phyloP scores from a whole-genome alignment of 2,888 invertebrate species.

The Lithophane ornitopus region DNA sequence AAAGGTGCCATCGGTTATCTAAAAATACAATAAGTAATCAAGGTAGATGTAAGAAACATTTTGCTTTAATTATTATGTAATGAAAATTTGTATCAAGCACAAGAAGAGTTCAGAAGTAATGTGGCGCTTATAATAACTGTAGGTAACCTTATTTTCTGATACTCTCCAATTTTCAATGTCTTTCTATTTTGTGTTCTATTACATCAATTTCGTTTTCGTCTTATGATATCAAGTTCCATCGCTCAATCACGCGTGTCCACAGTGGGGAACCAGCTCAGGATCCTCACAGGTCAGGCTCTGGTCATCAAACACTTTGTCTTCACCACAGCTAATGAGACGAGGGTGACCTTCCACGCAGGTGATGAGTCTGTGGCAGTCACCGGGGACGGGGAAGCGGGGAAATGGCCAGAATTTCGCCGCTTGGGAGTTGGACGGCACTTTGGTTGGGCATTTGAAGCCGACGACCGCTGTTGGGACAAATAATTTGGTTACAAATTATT shows the following conservation, averaged over 20 bases:
- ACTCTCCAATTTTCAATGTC: not conserved
- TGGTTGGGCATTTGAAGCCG: constrained; percentile 97
- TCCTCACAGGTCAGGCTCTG: constrained; percentile 96
- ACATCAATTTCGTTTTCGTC: constrained; percentile 75
- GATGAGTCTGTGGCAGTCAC: constrained; percentile 96
- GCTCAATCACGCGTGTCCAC: constrained; percentile 80
- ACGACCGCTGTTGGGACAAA: constrained; percentile 92
- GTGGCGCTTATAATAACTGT: not conserved
- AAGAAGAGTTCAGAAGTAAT: not conserved
- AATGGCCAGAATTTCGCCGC: constrained; percentile 98
- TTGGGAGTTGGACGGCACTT: constrained; percentile 94
- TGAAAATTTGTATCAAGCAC: not conserved
- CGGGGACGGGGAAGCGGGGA: constrained; percentile 97
- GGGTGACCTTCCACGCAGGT: constrained; percentile 98
- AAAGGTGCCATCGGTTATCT: not conserved
- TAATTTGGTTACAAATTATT: no score
- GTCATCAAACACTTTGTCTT: constrained; percentile 96
- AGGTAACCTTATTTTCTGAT: not conserved
- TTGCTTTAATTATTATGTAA: not conserved
- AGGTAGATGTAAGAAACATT: not conserved
- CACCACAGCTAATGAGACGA: constrained; percentile 96
- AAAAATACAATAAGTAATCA: no score
- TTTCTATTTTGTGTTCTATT: constrained; percentile 6
- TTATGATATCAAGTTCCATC: constrained; percentile 71
- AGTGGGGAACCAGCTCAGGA: constrained; percentile 91